A percentile compares a stretch with the other conserved stretches of the same genome.
Conservation (phyloP, 35 echinoderm and acorn worm genomes). For the Apostichopus japonicus region DNA sequence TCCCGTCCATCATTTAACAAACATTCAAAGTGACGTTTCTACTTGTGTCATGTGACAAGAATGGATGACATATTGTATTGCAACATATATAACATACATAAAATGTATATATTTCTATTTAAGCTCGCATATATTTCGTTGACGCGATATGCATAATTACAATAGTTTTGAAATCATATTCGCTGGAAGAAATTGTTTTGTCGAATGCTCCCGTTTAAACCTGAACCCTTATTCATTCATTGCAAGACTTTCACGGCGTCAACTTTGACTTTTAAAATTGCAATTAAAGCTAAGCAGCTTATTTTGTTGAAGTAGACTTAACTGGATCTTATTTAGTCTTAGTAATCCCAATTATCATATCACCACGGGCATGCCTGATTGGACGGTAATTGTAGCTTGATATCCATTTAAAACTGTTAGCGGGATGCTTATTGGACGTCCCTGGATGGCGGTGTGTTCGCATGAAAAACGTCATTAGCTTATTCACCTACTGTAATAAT, state of each 20-base stretch:
- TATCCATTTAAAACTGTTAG: constrained; percentile 18
- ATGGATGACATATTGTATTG: background rate
- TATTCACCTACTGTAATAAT: background rate
- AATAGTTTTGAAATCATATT: background rate
- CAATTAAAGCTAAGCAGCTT: background rate
- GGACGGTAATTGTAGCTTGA: constrained; percentile 17
- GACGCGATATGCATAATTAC: background rate
- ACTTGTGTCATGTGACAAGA: no score
- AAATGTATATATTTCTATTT: no score
- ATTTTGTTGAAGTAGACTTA: background rate
- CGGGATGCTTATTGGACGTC: background rate
- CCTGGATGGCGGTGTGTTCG: background rate
- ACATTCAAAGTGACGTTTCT: no score
- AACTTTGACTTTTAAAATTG: background rate
- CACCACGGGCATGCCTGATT: constrained; percentile 2
- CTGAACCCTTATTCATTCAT: background rate
- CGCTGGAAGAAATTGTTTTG: background rate
- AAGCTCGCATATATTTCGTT: no score
- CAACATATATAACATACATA: background rate
- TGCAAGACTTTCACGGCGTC: background rate
- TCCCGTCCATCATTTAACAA: no score
- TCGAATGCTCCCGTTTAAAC: background rate
- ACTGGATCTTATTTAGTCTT: background rate
- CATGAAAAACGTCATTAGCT: background rate
- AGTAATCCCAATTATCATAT: background rate